Percentiles rank a stretch among this genome's conserved stretches.
phyloP scores from a whole-genome alignment of 2,797 vertebrate genomes.

The Phaenicophaeus curvirostris region DNA sequence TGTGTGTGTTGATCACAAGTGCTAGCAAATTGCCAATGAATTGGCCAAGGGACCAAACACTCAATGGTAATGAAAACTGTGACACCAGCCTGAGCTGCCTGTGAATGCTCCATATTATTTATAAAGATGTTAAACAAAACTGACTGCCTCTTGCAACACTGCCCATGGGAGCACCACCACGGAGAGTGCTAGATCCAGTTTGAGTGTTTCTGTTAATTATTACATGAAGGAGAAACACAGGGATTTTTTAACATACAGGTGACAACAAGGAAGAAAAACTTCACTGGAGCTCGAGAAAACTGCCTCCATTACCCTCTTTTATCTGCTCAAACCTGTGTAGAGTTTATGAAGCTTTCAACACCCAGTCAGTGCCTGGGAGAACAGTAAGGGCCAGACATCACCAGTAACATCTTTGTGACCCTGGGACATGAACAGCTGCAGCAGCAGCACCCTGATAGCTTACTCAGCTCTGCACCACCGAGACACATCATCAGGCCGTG shows the following conservation, averaged over 20 bases:
- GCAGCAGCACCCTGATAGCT: fast-evolving
- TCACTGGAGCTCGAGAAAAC: neutral
- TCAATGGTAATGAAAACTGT: neutral
- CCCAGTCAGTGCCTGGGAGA: neutral
- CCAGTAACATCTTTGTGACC: neutral
- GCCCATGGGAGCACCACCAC: neutral
- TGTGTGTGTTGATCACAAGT: neutral
- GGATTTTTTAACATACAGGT: neutral
- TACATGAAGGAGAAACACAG: neutral
- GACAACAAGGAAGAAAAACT: neutral
- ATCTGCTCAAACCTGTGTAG: fast-evolving
- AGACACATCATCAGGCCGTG: neutral
- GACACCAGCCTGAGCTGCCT: neutral
- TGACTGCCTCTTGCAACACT: neutral
- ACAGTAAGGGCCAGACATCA: neutral
- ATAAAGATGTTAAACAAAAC: conserved; percentile 19
- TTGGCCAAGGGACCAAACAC: neutral
- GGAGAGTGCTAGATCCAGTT: neutral
- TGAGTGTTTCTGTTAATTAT: neutral
- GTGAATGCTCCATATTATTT: neutral
- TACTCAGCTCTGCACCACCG: fast-evolving
- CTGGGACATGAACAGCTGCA: fast-evolving
- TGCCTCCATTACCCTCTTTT: neutral
- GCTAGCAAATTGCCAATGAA: neutral
- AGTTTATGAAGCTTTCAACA: neutral